These are phyloP conservation scores for Agrypnus murinus DNA, from an alignment of 2,888 invertebrate species.

Conservation along the genomic window DNA sequence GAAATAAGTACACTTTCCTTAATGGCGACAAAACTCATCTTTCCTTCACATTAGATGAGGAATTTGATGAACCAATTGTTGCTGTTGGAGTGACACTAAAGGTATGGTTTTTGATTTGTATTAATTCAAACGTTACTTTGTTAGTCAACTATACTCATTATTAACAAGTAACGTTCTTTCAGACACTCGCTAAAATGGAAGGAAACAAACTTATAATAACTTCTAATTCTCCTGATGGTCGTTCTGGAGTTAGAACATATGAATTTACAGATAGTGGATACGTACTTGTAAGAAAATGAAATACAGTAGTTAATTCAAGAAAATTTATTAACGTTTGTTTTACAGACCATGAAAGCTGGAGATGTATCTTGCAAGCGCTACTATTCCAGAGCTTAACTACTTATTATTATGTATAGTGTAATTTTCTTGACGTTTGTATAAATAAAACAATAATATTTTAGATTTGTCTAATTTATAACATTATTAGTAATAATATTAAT, in stretches of 20 bases:
- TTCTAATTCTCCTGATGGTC: conserved; percentile 47
- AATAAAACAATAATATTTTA: no score
- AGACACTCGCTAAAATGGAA: conserved; percentile 52
- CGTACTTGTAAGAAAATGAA: conserved; percentile 39
- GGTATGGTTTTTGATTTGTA: conserved; percentile 26
- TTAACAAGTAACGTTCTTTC: no score
- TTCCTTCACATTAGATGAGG: conserved; percentile 53
- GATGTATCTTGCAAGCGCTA: conserved; percentile 23
- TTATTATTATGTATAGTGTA: no score
- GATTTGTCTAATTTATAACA: no score
- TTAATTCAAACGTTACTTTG: no score
- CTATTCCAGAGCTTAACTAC: conserved; percentile 23
- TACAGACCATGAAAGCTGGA: conserved; percentile 20
- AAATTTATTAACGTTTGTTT: not conserved
- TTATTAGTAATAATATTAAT: no score
- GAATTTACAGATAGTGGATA: conserved; percentile 49
- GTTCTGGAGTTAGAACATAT: conserved; percentile 47
- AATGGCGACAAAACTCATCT: conserved; percentile 43
- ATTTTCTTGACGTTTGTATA: no score
- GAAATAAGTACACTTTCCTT: conserved; percentile 53
- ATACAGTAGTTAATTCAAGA: not conserved
- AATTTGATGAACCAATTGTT: conserved; percentile 52
- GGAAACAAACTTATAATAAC: conserved; percentile 48
- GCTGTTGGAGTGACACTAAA: conserved; percentile 50
- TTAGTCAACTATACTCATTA: no score